These are phyloP conservation scores for Apodemia mormo DNA, from an alignment of 2,888 invertebrate genomes.

Conservation along the genomic window DNA sequence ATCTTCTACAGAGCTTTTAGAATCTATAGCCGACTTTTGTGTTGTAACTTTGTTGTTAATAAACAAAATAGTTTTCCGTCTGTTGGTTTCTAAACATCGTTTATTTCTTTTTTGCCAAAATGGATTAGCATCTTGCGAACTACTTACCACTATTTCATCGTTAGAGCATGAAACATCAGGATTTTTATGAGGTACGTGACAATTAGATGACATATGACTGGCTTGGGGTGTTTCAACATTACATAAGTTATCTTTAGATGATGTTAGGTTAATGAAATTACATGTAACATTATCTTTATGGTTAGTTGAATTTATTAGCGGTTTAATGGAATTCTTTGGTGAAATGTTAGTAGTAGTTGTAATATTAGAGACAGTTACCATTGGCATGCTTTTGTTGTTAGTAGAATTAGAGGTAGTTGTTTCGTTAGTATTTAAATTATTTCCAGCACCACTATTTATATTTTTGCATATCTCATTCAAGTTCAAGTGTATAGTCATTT, in stretches of 20 bases:
- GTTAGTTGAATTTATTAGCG: slow-evolving; percentile 60
- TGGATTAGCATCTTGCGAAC: slow-evolving; percentile 70
- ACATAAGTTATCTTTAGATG: slow-evolving; percentile 40
- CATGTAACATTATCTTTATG: slow-evolving; percentile 46
- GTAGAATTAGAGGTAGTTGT: slow-evolving; percentile 55
- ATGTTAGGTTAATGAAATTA: slow-evolving; percentile 55
- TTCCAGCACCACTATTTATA: slow-evolving; percentile 71
- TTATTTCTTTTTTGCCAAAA: slow-evolving; percentile 74
- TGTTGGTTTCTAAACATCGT: slow-evolving; percentile 69
- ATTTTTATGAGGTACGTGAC: slow-evolving; percentile 46
- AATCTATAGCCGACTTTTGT: slow-evolving; percentile 47
- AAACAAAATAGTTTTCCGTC: slow-evolving; percentile 75
- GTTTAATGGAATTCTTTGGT: slow-evolving; percentile 76
- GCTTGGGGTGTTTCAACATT: slow-evolving; percentile 49
- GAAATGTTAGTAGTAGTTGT: slow-evolving; percentile 79
- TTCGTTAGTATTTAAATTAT: slow-evolving; percentile 57
- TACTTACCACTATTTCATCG: slow-evolving; percentile 62
- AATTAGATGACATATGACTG: slow-evolving; percentile 42
- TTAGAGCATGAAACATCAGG: slow-evolving; percentile 52
- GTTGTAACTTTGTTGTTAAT: slow-evolving; percentile 74
- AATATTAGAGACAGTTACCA: slow-evolving; percentile 82
- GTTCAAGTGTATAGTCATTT: slow-evolving; percentile 79
- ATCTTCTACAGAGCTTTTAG: slow-evolving; percentile 39
- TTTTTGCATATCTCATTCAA: slow-evolving; percentile 78
- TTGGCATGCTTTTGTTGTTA: slow-evolving; percentile 77